Percentiles rank a stretch among this genome's conserved stretches.
Evolutionary conservation across 2,113 vertebrate species (phyloP).

Genomic region (Lonchura striata): DNA sequence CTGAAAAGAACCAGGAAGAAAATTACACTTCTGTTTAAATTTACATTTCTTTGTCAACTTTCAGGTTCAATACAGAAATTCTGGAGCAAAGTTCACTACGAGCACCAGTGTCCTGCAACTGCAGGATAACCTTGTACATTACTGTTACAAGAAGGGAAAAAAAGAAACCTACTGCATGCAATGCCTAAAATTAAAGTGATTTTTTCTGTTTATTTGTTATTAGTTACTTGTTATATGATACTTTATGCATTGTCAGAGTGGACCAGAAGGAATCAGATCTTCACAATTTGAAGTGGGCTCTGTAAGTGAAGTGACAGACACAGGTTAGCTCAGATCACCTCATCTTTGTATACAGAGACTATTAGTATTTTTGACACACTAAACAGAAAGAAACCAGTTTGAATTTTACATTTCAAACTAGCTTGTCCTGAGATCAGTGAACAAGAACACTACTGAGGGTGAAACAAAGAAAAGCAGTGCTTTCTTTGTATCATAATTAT

Average conservation of each 20-base stretch:
- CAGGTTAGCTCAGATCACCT: background rate
- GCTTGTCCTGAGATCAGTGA: background rate
- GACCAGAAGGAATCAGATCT: background rate
- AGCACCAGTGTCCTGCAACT: background rate
- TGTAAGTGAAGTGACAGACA: background rate
- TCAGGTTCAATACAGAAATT: background rate
- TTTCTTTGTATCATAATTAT: background rate
- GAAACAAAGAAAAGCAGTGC: background rate
- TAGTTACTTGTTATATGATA: background rate
- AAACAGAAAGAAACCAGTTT: background rate
- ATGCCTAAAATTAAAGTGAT: background rate
- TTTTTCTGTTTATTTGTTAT: background rate
- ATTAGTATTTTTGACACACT: background rate
- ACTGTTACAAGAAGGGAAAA: background rate
- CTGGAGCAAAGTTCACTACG: background rate
- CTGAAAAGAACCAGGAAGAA: background rate
- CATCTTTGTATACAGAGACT: background rate
- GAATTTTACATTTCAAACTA: background rate
- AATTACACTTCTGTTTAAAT: background rate
- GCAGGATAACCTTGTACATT: background rate
- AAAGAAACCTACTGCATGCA: background rate
- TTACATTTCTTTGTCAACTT: background rate
- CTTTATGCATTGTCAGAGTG: background rate
- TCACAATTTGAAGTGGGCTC: background rate
- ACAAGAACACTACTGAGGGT: rapidly evolving